These are phyloP conservation scores for Nasalis larvatus DNA, from an alignment of 2,113 vertebrate genomes.

Conservation along the genomic window DNA sequence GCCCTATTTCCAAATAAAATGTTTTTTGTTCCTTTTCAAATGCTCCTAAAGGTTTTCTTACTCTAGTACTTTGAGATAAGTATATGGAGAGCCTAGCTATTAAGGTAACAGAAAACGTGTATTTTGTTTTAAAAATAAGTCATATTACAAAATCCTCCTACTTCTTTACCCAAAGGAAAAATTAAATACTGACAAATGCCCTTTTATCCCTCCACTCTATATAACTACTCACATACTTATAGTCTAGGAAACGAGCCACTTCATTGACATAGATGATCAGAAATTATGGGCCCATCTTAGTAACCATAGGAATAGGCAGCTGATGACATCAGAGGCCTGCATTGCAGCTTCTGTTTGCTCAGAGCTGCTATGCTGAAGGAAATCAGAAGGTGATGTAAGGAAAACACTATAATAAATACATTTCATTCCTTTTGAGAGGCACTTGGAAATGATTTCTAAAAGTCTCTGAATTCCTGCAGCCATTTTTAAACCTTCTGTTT, in stretches of 20 bases:
- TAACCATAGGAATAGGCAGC: background rate
- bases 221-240: background rate
- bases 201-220: background rate
- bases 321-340: background rate
- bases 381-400: background rate
- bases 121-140: conserved; percentile 32
- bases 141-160: background rate
- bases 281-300: background rate
- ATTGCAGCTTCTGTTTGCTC: background rate
- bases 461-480: background rate
- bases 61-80: background rate
- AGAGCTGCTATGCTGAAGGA: background rate
- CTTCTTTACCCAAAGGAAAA: background rate
- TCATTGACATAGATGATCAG: background rate
- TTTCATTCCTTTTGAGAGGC: background rate
- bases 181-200: background rate
- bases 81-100: background rate
- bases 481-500: background rate
- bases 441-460: background rate
- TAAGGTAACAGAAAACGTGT: background rate
- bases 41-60: background rate
- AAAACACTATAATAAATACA: background rate
- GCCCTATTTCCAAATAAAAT: background rate
- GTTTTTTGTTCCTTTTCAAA: background rate
- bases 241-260: background rate